Base-by-base conservation (phyloP, 2,797 vertebrate genomes). In the Molossus alvarezi region DNA sequence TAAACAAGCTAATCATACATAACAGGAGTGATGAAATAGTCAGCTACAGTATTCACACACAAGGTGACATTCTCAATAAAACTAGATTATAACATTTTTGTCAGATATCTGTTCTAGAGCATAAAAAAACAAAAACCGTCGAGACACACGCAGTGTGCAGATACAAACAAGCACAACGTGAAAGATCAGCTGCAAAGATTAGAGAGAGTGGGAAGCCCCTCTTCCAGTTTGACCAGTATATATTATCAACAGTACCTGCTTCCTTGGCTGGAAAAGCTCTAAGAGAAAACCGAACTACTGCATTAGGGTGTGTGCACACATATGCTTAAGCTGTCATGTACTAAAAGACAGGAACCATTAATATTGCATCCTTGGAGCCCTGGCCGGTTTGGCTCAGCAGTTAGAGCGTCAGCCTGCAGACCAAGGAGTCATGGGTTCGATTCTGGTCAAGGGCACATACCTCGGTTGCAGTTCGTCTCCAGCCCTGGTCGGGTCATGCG, bases 1-100 rank as follows among this genome's bases (percentile, higher is more conserved):
- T 65, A 95, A 71, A 93, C 11, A 94, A 95, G 58, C 23, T 82
- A 94, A 87, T 71, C 51, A 29, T 73, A 90, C 55, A 73, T 82
- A 90, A 88, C 85, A 90, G 51, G 51, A 45, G 76, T 95, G 88
- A 86, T 84, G 71, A 80, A 91, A 83, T 13, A 90, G 55, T 81
- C 62, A 82, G 79, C 69, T 83, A 37, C 5, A 76, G 9, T 88
- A 75, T 76, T 91, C 25, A 97, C 79, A n/a, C 60, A 91, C 17
- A 89, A 95, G 53, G 33, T 76, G 18, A 93, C 29, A 84, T 80
- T 93, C 48, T 72, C 27, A 80, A 91, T 90, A 69, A 91, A 83
- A 64, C 25, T 73, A 20, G n/a, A 76, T 25, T 92, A 89, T 10
- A 67, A 41, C 37, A 77, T 92, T 79, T 93, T 58, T 89, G 25